Percentiles rank a stretch among this genome's conserved stretches.
Evolutionary conservation across 2,113 vertebrate species (phyloP).

Genomic region (Corythornis madagascariensis): DNA sequence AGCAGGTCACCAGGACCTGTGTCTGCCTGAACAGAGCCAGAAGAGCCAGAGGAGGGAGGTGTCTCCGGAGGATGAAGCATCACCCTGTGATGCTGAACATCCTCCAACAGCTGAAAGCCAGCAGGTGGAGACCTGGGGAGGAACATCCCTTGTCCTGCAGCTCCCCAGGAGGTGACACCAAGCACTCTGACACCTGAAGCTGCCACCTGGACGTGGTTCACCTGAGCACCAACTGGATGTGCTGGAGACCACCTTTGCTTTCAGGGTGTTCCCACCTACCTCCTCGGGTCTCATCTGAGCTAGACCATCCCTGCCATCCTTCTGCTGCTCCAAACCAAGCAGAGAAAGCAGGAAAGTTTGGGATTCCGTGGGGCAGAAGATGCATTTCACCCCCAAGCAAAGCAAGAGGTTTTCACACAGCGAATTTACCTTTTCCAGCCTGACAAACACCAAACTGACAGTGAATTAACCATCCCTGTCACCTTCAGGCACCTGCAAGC

Average conservation of each 20-base stretch:
- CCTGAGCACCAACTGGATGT: neutral
- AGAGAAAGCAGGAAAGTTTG: neutral
- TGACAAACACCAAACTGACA: neutral
- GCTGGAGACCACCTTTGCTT: neutral
- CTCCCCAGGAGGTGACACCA: neutral
- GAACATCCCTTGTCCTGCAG: neutral
- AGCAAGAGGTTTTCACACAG: neutral
- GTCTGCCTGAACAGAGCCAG: neutral
- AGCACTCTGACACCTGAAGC: neutral
- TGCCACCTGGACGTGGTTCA: neutral
- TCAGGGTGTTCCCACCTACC: neutral
- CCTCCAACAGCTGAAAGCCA: neutral
- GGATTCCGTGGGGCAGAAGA: neutral
- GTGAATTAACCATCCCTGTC: neutral
- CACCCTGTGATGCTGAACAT: neutral
- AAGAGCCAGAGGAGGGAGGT: neutral
- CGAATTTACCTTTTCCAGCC: neutral
- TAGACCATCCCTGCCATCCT: fast-evolving
- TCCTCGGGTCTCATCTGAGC: neutral
- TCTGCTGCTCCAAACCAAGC: neutral
- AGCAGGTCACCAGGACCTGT: neutral
- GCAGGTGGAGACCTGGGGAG: neutral
- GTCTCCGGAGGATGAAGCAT: neutral
- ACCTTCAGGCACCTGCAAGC: neutral
- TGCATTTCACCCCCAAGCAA: neutral